Conservation (phyloP, 2,797 vertebrate genomes). For the Psittacula derbiana region DNA sequence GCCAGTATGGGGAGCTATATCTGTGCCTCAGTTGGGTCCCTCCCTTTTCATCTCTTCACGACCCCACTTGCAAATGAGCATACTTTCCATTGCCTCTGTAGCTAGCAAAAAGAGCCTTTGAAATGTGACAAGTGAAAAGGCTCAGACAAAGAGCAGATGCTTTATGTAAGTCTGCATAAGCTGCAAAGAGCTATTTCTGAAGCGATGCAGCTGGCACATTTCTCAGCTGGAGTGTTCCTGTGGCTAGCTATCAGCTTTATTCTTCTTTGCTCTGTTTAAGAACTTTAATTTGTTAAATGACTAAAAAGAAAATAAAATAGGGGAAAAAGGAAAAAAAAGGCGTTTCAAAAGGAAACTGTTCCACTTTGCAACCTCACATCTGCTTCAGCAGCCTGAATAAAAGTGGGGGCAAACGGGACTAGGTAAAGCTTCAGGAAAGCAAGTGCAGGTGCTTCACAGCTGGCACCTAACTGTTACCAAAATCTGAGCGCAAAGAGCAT, state of each 20-base stretch:
- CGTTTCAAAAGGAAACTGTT: not conserved
- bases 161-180: not conserved
- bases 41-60: not conserved
- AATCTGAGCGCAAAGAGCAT: not conserved
- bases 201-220: not conserved
- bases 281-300: not conserved
- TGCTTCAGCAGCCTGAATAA: not conserved
- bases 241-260: not conserved
- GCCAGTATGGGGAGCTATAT: not conserved
- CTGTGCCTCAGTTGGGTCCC: not conserved
- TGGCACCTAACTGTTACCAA: not conserved
- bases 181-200: constrained; percentile 12
- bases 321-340: fast-evolving
- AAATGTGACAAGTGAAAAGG: constrained; percentile 18
- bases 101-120: constrained; percentile 17
- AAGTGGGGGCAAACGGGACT: not conserved
- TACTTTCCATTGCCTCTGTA: constrained; percentile 45
- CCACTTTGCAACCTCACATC: not conserved
- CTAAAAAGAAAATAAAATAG: not conserved
- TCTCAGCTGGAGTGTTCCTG: not conserved
- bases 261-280: not conserved
- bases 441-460: not conserved
- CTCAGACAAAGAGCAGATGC: constrained; percentile 42
- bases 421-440: not conserved
- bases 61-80: not conserved